A percentile compares a stretch with the other conserved stretches of the same genome.
Evolutionary conservation across 2,113 vertebrate species (phyloP).

Genomic region (Nerophis lumbriciformis): DNA sequence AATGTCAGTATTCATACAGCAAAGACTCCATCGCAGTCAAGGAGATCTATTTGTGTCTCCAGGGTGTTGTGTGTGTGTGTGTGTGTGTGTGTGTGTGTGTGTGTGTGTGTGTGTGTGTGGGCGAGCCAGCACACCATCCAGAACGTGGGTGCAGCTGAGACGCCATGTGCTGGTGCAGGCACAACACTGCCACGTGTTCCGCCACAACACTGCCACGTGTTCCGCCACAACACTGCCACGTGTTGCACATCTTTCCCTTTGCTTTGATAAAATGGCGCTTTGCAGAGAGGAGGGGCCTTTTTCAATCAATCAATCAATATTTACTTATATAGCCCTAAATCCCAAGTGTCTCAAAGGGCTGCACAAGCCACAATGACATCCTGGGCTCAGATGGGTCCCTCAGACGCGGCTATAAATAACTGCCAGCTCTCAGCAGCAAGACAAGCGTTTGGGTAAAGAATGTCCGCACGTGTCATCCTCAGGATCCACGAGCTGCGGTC

Average conservation of each 20-base stretch:
- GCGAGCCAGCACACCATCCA: constrained; percentile 49
- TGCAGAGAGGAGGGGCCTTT: constrained; percentile 23
- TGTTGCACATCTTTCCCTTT: constrained; percentile 18
- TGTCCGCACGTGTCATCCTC: constrained; percentile 24
- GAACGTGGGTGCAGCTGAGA: constrained; percentile 51
- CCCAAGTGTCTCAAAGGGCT: constrained; percentile 24
- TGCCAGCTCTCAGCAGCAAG: constrained; percentile 17
- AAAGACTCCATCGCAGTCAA: constrained; percentile 8
- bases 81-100: too few species aligned
- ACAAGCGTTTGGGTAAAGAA: constrained; percentile 6
- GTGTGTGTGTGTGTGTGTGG: constrained; percentile 19
- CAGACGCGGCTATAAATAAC: constrained; percentile 46
- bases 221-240: not conserved
- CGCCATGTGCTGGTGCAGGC: constrained; percentile 41
- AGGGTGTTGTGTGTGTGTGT: not conserved
- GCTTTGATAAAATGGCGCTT: constrained; percentile 18
- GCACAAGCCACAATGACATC: too few species aligned
- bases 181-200: not conserved
- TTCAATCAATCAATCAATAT: constrained; percentile 5
- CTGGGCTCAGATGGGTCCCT: constrained; percentile 22
- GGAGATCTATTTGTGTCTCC: constrained; percentile 48
- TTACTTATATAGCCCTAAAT: too few species aligned
- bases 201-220: constrained; percentile 51
- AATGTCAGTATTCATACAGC: not conserved
- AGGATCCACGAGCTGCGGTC: constrained; percentile 95